Evolutionary conservation across 2,888 invertebrate genomes (phyloP).

Genomic region (Spisula solida): DNA sequence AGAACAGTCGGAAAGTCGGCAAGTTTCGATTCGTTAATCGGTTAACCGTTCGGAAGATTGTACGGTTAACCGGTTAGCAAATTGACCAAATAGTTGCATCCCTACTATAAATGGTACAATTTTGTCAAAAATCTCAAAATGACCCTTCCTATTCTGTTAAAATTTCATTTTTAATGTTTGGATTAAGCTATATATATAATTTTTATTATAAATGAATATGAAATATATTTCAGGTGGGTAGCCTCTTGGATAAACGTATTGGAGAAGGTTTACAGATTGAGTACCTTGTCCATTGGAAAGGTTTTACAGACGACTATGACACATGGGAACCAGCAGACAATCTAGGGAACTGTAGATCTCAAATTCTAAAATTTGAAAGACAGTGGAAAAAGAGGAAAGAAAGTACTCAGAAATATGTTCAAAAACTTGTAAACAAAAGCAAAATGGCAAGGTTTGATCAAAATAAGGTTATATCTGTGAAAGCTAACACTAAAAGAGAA

Average conservation of each 20-base stretch:
- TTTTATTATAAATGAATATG: too few species aligned
- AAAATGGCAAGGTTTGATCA: slow-evolving; percentile 49
- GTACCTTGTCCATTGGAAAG: slow-evolving; percentile 83
- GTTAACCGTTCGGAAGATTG: too few species aligned
- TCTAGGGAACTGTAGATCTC: slow-evolving; percentile 73
- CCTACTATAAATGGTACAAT: too few species aligned
- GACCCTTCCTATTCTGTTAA: too few species aligned
- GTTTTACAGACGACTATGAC: slow-evolving; percentile 79
- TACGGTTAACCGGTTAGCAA: too few species aligned
- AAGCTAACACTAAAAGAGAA: slow-evolving; percentile 26
- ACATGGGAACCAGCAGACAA: slow-evolving; percentile 84
- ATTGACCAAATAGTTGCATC: too few species aligned
- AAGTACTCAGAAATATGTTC: slow-evolving; percentile 44
- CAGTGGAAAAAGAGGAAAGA: slow-evolving; percentile 30
- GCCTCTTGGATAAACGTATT: slow-evolving; percentile 71
- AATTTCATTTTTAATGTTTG: too few species aligned
- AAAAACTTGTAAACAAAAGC: slow-evolving; percentile 63
- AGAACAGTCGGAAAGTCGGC: too few species aligned
- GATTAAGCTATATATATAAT: background rate
- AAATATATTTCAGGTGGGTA: slow-evolving; percentile 76
- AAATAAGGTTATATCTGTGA: background rate
- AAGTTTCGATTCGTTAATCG: too few species aligned
- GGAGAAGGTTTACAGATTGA: slow-evolving; percentile 66
- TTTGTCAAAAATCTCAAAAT: too few species aligned
- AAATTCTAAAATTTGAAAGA: slow-evolving; percentile 75